Percentiles rank a stretch among this genome's conserved stretches.
These are phyloP conservation scores for Clusia tigrina DNA, from an alignment of 2,888 invertebrate species.

Conservation along the genomic window DNA sequence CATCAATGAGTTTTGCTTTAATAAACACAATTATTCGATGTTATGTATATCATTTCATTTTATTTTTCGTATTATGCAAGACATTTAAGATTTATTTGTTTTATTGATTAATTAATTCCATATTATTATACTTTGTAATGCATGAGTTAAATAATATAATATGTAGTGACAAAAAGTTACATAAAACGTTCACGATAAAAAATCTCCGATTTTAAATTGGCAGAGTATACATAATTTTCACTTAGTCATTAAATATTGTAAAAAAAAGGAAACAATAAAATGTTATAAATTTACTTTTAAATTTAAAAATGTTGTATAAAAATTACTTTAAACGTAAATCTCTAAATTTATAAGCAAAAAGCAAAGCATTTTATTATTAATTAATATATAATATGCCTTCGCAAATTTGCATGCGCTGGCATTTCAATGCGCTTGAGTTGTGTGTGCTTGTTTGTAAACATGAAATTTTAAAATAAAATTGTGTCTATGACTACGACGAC, in stretches of 20 bases:
- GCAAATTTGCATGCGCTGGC: slow-evolving; percentile 3
- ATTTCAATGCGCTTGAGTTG: too few relatives aligned
- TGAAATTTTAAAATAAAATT: too few relatives aligned
- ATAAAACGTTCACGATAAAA: slow-evolving; percentile 25
- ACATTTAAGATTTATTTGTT: neutral
- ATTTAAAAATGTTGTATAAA: slow-evolving; percentile 15
- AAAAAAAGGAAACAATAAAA: slow-evolving; percentile 2
- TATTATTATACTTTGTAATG: slow-evolving; percentile 1
- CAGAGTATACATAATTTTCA: slow-evolving; percentile 28
- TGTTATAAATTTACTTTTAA: neutral
- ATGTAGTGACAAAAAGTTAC: slow-evolving; percentile 2
- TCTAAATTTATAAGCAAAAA: slow-evolving; percentile 11
- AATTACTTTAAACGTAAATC: slow-evolving; percentile 12
- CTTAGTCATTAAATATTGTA: slow-evolving; percentile 22
- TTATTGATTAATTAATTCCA: neutral
- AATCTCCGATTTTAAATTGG: slow-evolving; percentile 26
- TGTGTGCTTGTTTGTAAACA: too few relatives aligned
- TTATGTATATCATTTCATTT: neutral
- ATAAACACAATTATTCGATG: slow-evolving; percentile 1
- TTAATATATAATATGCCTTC: too few relatives aligned
- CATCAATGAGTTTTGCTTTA: neutral
- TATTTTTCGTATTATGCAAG: neutral
- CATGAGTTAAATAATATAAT: slow-evolving; percentile 9
- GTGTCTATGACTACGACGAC: too few relatives aligned
- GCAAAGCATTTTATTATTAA: slow-evolving; percentile 10